A percentile compares a stretch with the other conserved stretches of the same genome.
phyloP scores from a whole-genome alignment of 2,888 invertebrate species.

The Epinotia demarniana region DNA sequence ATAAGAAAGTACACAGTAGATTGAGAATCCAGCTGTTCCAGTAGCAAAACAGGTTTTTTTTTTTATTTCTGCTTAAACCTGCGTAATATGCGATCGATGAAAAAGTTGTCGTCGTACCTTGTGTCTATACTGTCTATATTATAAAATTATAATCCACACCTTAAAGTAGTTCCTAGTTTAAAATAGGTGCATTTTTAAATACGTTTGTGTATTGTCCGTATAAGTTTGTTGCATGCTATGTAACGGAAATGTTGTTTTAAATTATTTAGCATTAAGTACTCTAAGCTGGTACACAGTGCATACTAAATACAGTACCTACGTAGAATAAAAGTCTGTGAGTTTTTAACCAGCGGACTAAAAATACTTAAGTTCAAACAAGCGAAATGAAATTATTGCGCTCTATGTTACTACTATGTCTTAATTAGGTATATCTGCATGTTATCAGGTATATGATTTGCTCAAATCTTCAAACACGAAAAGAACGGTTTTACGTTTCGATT shows the following conservation, averaged over 20 bases:
- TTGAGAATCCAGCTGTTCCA: constrained; percentile 12
- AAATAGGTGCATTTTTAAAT: constrained; percentile 79
- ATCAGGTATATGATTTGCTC: constrained; percentile 40
- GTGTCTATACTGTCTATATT: constrained; percentile 14
- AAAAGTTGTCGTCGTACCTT: constrained; percentile 19
- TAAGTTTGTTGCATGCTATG: constrained; percentile 57
- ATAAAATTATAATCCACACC: constrained; percentile 52
- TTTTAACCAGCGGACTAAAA: constrained; percentile 19
- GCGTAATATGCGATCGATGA: constrained; percentile 9
- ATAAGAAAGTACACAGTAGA: background rate
- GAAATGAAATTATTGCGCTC: constrained; percentile 6
- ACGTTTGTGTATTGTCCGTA: constrained; percentile 52
- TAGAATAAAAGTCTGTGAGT: constrained; percentile 11
- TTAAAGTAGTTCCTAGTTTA: constrained; percentile 75
- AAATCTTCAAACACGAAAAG: constrained; percentile 19
- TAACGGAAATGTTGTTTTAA: constrained; percentile 42
- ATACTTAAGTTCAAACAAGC: constrained; percentile 15
- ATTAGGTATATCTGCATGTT: background rate
- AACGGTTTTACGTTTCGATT: constrained; percentile 10
- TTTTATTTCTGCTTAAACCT: background rate
- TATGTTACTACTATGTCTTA: constrained; percentile 4
- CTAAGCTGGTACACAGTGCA: constrained; percentile 28
- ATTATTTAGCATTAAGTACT: constrained; percentile 40
- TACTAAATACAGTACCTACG: constrained; percentile 24
- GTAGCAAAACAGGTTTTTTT: background rate